Evolutionary conservation across 1,140 invertebrate species (phyloP).

Genomic region (Leptoteleia sp.): DNA sequence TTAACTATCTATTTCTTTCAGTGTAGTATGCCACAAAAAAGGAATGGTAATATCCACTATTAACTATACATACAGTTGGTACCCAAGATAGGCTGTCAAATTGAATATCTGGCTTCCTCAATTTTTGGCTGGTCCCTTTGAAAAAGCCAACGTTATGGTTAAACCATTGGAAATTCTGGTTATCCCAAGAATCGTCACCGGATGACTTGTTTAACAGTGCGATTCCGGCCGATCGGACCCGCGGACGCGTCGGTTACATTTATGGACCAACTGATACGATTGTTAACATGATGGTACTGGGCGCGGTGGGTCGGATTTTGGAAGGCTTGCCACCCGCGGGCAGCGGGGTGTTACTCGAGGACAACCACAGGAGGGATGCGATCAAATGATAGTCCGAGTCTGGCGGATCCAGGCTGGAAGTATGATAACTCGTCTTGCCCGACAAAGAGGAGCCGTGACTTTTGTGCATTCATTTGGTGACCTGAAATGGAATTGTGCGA

Average conservation of each 20-base stretch:
- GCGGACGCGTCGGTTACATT: neutral
- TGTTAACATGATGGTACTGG: conserved; percentile 14
- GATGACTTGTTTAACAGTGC: too few relatives aligned
- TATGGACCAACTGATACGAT: neutral
- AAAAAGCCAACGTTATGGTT: too few relatives aligned
- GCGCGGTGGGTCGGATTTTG: neutral
- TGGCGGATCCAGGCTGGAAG: conserved; percentile 3
- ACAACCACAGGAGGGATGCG: neutral
- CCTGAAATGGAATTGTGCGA: conserved; percentile 20
- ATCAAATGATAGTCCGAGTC: conserved; percentile 6
- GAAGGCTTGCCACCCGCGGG: neutral
- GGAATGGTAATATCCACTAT: too few relatives aligned
- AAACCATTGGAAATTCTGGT: too few relatives aligned
- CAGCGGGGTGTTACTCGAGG: neutral
- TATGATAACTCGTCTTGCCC: conserved; percentile 13
- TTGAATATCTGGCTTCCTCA: too few relatives aligned
- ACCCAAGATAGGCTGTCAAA: too few relatives aligned
- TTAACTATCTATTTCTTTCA: too few relatives aligned
- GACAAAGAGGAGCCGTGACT: conserved; percentile 1
- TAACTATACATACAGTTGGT: too few relatives aligned
- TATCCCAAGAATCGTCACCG: too few relatives aligned
- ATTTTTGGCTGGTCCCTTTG: too few relatives aligned
- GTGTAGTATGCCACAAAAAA: too few relatives aligned
- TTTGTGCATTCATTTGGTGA: neutral
- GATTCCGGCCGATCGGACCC: neutral